These are phyloP conservation scores for Congeria kusceri DNA, from an alignment of 2,888 invertebrate genomes.

Conservation along the genomic window DNA sequence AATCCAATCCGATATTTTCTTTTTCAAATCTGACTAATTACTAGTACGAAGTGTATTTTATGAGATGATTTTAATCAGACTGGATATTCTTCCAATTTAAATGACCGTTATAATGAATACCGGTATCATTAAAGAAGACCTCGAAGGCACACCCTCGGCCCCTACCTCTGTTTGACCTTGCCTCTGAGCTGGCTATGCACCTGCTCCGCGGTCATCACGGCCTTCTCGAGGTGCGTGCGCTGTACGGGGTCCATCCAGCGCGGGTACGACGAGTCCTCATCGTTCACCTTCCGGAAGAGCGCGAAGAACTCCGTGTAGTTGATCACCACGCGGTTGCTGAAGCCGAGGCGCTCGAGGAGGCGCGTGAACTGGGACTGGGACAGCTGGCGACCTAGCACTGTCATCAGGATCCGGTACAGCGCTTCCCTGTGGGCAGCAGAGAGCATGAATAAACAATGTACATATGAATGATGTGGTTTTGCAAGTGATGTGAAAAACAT, in stretches of 20 bases:
- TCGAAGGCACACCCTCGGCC: background rate
- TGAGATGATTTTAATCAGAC: no score
- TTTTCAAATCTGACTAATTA: no score
- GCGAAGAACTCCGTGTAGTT: slow-evolving; percentile 83
- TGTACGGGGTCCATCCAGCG: slow-evolving; percentile 84
- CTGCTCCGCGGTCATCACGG: slow-evolving; percentile 79
- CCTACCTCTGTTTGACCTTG: slow-evolving; percentile 82
- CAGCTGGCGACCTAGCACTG: slow-evolving; percentile 76
- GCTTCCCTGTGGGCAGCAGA: slow-evolving; percentile 78
- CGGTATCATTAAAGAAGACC: no score
- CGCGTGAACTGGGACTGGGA: slow-evolving; percentile 73
- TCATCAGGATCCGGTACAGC: slow-evolving; percentile 80
- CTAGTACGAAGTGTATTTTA: no score
- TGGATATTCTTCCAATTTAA: no score
- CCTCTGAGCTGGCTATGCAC: slow-evolving; percentile 83
- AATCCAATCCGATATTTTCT: no score
- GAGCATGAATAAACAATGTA: no score
- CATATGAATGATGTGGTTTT: no score
- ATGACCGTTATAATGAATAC: no score
- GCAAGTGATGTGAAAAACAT: no score
- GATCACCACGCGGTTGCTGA: slow-evolving; percentile 77
- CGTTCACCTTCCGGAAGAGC: slow-evolving; percentile 77
- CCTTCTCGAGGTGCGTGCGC: slow-evolving; percentile 74
- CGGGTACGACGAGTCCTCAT: slow-evolving; percentile 74
- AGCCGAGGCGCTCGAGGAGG: slow-evolving; percentile 79